Conservation (phyloP, 2,888 invertebrate species). For the Chromoteleia sp. region DNA sequence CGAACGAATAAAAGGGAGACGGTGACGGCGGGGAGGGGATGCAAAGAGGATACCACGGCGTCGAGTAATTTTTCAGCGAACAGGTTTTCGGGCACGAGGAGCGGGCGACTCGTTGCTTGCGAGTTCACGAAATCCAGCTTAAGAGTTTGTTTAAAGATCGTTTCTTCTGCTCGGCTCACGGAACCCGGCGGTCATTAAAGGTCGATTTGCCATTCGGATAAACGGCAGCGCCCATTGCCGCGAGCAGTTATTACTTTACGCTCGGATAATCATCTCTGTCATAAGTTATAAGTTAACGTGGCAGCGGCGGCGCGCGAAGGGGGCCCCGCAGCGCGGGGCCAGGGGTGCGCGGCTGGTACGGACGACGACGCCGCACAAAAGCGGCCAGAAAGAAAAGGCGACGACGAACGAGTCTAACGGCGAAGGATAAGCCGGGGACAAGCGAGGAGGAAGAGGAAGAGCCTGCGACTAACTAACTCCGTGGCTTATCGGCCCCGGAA, state of each 20-base stretch:
- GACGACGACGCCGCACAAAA: slow-evolving; percentile 42
- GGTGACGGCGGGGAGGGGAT: slow-evolving; percentile 21
- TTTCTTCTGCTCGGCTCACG: slow-evolving; percentile 60
- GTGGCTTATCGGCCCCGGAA: slow-evolving; percentile 66
- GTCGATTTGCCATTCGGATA: slow-evolving; percentile 74
- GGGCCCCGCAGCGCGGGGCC: slow-evolving; percentile 22
- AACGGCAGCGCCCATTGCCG: slow-evolving; percentile 72
- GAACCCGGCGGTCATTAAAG: slow-evolving; percentile 71
- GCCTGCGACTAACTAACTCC: slow-evolving; percentile 62
- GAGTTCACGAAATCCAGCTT: slow-evolving; percentile 68
- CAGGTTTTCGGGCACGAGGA: slow-evolving; percentile 64
- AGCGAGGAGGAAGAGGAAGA: slow-evolving; percentile 62
- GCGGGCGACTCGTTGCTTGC: slow-evolving; percentile 39
- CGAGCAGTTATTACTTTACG: slow-evolving; percentile 73
- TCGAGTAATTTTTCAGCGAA: slow-evolving; percentile 66
- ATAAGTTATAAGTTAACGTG: slow-evolving; percentile 73
- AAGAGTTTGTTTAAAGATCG: slow-evolving; percentile 70
- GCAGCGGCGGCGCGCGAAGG: slow-evolving; percentile 60
- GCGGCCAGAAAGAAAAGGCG: slow-evolving; percentile 48
- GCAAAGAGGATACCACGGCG: slow-evolving; percentile 23
- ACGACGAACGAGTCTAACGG: slow-evolving; percentile 50
- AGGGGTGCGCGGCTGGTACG: slow-evolving; percentile 8
- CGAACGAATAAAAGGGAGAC: slow-evolving; percentile 25
- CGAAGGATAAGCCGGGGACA: slow-evolving; percentile 45
- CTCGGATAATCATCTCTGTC: slow-evolving; percentile 76